Percentiles rank a stretch among this genome's conserved stretches.
Evolutionary conservation across 2,888 invertebrate genomes (phyloP).

Genomic region (Latrodectus hesperus): DNA sequence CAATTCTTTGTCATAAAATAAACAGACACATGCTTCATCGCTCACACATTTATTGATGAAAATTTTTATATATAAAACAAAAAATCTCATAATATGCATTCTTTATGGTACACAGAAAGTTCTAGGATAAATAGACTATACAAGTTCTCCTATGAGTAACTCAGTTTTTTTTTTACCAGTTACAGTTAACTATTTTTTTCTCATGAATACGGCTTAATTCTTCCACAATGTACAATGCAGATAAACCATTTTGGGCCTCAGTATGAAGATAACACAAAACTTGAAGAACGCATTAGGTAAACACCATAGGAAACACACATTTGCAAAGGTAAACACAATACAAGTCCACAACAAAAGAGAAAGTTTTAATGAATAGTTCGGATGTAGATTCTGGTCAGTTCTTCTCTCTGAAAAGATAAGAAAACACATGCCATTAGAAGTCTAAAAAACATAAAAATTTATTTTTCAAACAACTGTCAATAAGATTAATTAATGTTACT

Average conservation of each 20-base stretch:
- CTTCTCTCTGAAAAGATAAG: slow-evolving; percentile 30
- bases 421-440: not conserved
- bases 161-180: slow-evolving; percentile 16
- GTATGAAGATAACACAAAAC: no score
- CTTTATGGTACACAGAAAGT: slow-evolving; percentile 45
- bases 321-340: not conserved
- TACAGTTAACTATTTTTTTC: slow-evolving; percentile 34
- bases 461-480: no score
- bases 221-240: not conserved
- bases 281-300: not conserved
- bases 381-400: slow-evolving; percentile 39
- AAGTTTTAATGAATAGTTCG: not conserved
- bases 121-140: slow-evolving; percentile 54
- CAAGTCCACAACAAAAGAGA: not conserved
- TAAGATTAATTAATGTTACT: no score
- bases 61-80: slow-evolving; percentile 48
- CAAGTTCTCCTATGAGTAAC: slow-evolving; percentile 32
- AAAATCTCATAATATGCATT: slow-evolving; percentile 47
- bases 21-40: not conserved
- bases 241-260: not conserved
- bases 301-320: not conserved
- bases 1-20: not conserved
- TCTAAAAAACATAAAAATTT: no score
- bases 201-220: no score
- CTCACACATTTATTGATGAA: slow-evolving; percentile 35